Conservation (phyloP, 2,113 vertebrate genomes). For the Plectropomus leopardus region DNA sequence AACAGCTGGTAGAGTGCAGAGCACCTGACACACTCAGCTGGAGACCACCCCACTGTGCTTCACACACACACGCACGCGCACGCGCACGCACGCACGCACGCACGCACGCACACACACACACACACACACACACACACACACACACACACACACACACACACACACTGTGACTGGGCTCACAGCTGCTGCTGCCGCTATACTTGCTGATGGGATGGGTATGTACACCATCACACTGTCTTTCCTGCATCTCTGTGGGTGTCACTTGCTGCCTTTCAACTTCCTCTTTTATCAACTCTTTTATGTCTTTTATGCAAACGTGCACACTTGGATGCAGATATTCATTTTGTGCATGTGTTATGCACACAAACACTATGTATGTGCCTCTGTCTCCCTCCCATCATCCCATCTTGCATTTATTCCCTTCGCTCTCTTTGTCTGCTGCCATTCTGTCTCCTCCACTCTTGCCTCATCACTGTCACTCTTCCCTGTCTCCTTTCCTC, state of each 20-base stretch:
- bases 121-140: conserved; percentile 14
- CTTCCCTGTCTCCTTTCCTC: conserved; percentile 13
- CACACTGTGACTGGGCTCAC: conserved; percentile 20
- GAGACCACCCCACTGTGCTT: conserved; percentile 41
- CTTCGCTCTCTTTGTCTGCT: not conserved
- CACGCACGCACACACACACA: conserved; percentile 3
- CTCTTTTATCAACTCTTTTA: conserved; percentile 2
- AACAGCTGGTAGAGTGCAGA: conserved; percentile 65
- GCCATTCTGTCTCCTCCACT: conserved; percentile 14
- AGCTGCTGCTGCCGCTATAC: conserved; percentile 41
- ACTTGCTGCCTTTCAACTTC: conserved; percentile 31
- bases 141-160: conserved; percentile 10
- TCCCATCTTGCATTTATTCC: not conserved
- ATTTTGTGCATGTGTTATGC: not conserved
- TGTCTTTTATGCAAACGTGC: conserved; percentile 3
- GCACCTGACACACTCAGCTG: conserved; percentile 71
- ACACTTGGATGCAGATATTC: conserved; percentile 1
- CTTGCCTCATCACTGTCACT: conserved; percentile 41
- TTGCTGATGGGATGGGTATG: conserved; percentile 5
- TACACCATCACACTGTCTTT: not conserved
- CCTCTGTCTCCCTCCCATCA: not conserved
- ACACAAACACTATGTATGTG: not conserved
- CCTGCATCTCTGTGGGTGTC: not conserved
- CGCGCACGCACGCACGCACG: not conserved
- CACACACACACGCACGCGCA: not conserved